phyloP scores from a whole-genome alignment of 2,888 invertebrate species.

The Tipula unca region DNA sequence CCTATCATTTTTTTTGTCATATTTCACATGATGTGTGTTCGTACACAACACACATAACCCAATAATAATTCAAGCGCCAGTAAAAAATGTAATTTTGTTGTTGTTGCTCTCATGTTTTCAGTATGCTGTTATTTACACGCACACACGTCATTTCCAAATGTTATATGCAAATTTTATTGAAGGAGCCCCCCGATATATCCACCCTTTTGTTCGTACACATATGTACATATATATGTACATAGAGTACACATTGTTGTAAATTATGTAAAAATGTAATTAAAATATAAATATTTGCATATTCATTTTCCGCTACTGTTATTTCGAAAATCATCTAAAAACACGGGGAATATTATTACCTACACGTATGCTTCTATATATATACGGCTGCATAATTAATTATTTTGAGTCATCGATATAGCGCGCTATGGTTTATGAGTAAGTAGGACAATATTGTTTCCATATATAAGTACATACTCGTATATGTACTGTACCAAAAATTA shows the following conservation, averaged over 20 bases:
- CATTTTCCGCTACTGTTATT: neutral
- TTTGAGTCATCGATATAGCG: neutral
- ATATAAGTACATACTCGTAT: neutral
- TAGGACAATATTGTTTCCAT: neutral
- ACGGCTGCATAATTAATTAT: neutral
- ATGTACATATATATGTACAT: neutral
- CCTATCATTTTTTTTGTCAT: neutral
- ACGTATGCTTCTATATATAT: neutral
- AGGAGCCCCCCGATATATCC: neutral
- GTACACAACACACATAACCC: neutral
- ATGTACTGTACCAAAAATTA: neutral
- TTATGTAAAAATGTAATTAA: slow-evolving; percentile 14
- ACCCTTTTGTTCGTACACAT: neutral
- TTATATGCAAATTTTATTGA: slow-evolving; percentile 8
- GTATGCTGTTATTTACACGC: neutral
- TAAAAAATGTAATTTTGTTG: neutral
- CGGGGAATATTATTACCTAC: neutral
- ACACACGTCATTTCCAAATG: slow-evolving; percentile 8
- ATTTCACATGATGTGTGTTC: neutral
- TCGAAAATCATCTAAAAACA: neutral
- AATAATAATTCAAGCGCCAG: neutral
- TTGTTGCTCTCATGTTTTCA: neutral
- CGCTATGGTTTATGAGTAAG: neutral
- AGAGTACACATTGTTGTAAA: neutral
- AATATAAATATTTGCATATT: slow-evolving; percentile 14